Percentiles rank a stretch among this genome's conserved stretches.
phyloP scores from a whole-genome alignment of 2,113 vertebrate genomes.

The Calypte anna region DNA sequence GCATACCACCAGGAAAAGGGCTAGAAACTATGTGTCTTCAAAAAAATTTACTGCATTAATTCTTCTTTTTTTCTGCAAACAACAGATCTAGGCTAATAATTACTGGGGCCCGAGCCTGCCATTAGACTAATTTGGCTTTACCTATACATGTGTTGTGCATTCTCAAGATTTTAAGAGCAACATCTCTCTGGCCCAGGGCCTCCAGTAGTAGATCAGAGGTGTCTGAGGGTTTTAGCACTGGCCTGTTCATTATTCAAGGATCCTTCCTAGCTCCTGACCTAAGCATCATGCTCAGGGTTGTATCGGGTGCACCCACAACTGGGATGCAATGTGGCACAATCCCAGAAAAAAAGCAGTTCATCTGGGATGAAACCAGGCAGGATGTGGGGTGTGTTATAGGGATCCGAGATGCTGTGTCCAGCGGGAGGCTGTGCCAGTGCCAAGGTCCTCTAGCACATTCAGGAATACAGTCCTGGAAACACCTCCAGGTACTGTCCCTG shows the following conservation, averaged over 20 bases:
- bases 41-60: not conserved
- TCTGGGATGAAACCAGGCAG: not conserved
- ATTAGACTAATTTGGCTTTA: not conserved
- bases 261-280: not conserved
- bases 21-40: not conserved
- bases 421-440: no score
- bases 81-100: not conserved
- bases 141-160: not conserved
- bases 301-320: not conserved
- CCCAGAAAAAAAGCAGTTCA: not conserved
- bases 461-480: not conserved
- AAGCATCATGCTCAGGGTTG: not conserved
- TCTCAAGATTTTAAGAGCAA: not conserved
- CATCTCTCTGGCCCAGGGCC: not conserved
- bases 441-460: not conserved
- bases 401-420: fast-evolving
- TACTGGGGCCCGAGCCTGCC: not conserved
- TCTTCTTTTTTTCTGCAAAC: not conserved
- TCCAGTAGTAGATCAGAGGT: not conserved
- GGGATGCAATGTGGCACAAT: not conserved
- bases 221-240: not conserved
- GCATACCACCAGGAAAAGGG: not conserved
- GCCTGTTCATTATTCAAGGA: not conserved
- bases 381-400: not conserved
- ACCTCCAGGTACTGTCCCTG: not conserved